phyloP scores from a whole-genome alignment of 2,888 invertebrate genomes.

The Zygaena filipendulae region DNA sequence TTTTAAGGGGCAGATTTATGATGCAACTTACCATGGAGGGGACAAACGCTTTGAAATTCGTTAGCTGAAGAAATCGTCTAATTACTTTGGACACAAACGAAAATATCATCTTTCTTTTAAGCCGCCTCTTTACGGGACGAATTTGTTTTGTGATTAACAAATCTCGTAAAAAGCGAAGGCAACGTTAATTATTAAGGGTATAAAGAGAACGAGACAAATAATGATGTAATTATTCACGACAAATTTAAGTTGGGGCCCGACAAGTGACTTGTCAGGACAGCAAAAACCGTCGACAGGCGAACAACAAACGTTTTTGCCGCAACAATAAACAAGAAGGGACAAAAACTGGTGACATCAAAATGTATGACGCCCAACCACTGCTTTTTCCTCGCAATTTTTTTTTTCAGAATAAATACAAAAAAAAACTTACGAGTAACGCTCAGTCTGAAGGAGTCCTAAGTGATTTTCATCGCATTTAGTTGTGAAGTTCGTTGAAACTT shows the following conservation, averaged over 20 bases:
- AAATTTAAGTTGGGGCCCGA: conserved; percentile 39
- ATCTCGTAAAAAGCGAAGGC: too few species aligned
- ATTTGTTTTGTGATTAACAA: too few species aligned
- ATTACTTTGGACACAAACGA: conserved; percentile 25
- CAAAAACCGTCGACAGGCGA: conserved; percentile 53
- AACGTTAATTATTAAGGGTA: too few species aligned
- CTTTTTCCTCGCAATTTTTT: conserved; percentile 31
- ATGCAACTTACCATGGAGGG: conserved; percentile 32
- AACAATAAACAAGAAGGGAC: conserved; percentile 38
- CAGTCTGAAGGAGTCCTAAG: conserved; percentile 29
- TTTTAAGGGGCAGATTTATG: too few species aligned
- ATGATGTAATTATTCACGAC: conserved; percentile 56
- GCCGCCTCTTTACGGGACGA: too few species aligned
- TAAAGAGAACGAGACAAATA: conserved; percentile 30
- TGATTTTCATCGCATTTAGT: conserved; percentile 40
- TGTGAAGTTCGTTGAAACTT: conserved; percentile 34
- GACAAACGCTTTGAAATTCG: conserved; percentile 29
- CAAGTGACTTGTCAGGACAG: conserved; percentile 49
- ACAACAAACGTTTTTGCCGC: conserved; percentile 48
- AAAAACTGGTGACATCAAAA: conserved; percentile 55
- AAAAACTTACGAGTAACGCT: conserved; percentile 38
- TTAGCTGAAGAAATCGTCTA: conserved; percentile 28
- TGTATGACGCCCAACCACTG: conserved; percentile 47
- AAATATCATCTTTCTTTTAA: too few species aligned
- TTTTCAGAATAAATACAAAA: conserved; percentile 38